Conservation (phyloP, 2,797 vertebrate species). For the Dallia pectoralis region DNA sequence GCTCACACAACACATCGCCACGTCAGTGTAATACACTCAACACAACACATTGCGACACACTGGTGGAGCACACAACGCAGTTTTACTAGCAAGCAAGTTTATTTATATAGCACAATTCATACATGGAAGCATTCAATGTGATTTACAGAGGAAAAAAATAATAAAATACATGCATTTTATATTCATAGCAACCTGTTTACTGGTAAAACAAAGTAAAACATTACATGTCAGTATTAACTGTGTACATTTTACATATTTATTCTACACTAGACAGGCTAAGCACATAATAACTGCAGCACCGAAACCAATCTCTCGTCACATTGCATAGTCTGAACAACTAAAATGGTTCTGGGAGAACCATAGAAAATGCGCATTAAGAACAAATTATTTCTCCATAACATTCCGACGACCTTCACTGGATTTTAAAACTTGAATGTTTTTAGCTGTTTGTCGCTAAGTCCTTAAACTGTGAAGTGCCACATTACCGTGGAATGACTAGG, state of each 20-base stretch:
- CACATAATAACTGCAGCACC: constrained; percentile 30
- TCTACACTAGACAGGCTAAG: constrained; percentile 24
- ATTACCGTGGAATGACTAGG: not conserved
- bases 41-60: too few relatives aligned
- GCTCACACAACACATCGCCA: constrained; percentile 44
- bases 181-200: too few relatives aligned
- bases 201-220: too few relatives aligned
- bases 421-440: constrained; percentile 35
- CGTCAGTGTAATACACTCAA: too few relatives aligned
- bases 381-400: constrained; percentile 32
- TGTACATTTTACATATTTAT: too few relatives aligned
- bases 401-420: constrained; percentile 33
- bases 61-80: too few relatives aligned
- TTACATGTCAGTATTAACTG: too few relatives aligned
- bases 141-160: too few relatives aligned
- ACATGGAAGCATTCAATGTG: too few relatives aligned
- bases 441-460: constrained; percentile 35
- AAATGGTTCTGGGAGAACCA: constrained; percentile 15
- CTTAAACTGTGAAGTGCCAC: constrained; percentile 12
- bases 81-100: too few relatives aligned
- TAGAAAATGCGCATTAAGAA: constrained; percentile 9
- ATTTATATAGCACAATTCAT: too few relatives aligned
- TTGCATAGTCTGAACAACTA: constrained; percentile 37
- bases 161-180: too few relatives aligned
- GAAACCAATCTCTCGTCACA: constrained; percentile 43